phyloP scores from a whole-genome alignment of 2,113 vertebrate species.

The Ursus arctos region DNA sequence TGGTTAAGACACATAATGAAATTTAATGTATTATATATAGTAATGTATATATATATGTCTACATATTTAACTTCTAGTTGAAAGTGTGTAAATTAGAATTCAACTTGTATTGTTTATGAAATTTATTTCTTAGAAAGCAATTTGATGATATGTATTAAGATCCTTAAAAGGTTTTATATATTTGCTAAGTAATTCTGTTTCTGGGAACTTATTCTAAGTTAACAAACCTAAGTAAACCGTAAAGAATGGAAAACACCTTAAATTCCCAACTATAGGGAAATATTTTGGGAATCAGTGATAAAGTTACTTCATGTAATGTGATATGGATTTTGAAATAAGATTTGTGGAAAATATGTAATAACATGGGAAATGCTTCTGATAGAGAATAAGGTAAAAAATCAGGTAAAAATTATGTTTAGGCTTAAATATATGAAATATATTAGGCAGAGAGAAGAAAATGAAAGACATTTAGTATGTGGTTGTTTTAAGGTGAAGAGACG shows the following conservation, averaged over 20 bases:
- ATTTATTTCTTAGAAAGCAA: background rate
- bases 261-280: background rate
- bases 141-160: background rate
- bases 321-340: conserved; percentile 1
- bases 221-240: background rate
- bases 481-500: background rate
- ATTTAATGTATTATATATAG: background rate
- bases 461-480: background rate
- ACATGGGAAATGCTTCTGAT: background rate
- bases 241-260: background rate
- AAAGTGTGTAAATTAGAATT: background rate
- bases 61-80: background rate
- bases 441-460: background rate
- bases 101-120: background rate
- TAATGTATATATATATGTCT: background rate
- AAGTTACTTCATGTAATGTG: background rate
- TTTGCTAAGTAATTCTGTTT: background rate
- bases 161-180: background rate
- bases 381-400: background rate
- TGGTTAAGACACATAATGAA: background rate
- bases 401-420: background rate
- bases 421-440: background rate
- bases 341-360: background rate
- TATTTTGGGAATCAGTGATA: background rate
- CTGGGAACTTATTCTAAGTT: background rate